These are phyloP conservation scores for Meloidogyne hapla DNA, from an alignment of 1,140 invertebrate species.

Conservation along the genomic window DNA sequence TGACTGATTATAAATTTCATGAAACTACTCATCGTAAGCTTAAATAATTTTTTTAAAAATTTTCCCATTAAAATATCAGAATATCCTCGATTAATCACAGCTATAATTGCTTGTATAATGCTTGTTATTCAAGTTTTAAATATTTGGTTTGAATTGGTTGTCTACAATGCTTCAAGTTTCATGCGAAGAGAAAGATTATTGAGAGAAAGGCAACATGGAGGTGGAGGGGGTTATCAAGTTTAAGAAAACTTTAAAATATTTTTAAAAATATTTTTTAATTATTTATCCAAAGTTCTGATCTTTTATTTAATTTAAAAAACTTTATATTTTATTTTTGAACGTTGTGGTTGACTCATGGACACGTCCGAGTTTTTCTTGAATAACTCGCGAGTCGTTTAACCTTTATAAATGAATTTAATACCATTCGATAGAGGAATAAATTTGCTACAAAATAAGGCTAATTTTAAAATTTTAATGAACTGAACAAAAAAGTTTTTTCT, in stretches of 20 bases:
- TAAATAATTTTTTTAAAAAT: not conserved
- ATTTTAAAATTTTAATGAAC: too few relatives aligned
- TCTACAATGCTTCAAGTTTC: slow-evolving; percentile 22
- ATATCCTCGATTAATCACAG: slow-evolving; percentile 20
- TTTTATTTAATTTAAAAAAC: too few relatives aligned
- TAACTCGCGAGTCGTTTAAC: too few relatives aligned
- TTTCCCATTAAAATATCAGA: not conserved
- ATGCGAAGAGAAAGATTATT: slow-evolving; percentile 10
- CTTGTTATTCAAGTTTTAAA: slow-evolving; percentile 18
- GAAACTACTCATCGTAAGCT: slow-evolving; percentile 15
- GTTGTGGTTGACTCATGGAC: too few relatives aligned
- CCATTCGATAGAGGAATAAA: too few relatives aligned
- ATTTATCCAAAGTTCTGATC: too few relatives aligned
- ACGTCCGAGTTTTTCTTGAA: too few relatives aligned
- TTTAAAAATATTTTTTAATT: not conserved
- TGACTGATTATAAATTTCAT: slow-evolving; percentile 13
- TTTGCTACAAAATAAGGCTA: too few relatives aligned
- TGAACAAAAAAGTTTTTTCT: too few relatives aligned
- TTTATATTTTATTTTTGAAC: too few relatives aligned
- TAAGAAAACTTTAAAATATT: not conserved
- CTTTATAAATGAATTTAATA: too few relatives aligned
- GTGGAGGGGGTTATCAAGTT: not conserved
- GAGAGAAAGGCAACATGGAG: not conserved
- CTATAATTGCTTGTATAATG: slow-evolving; percentile 13
- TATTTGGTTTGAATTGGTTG: slow-evolving; percentile 28